Percentiles rank a stretch among this genome's conserved stretches.
Conservation (phyloP, 2,888 invertebrate genomes). For the Ectemnius cavifrons region DNA sequence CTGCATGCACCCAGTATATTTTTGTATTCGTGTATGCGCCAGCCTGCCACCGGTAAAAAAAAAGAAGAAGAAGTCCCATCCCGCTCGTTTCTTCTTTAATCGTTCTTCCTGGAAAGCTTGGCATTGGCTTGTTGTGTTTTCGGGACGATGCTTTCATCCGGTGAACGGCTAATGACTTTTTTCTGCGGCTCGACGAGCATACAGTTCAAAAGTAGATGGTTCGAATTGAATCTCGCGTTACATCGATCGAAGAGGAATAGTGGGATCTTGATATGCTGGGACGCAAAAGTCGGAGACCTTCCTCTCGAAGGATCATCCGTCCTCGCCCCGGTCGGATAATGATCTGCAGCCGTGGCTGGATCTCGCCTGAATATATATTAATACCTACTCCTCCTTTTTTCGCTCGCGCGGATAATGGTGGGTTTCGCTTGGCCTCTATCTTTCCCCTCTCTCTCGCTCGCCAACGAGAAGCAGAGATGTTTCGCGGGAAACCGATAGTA, state of each 20-base stretch:
- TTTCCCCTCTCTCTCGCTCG: no score
- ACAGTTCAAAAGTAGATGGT: no score
- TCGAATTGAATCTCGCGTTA: no score
- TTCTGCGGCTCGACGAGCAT: no score
- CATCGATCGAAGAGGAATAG: not conserved
- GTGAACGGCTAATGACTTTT: no score
- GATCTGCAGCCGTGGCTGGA: conserved; percentile 42
- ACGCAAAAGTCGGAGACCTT: not conserved
- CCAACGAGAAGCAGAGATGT: conserved; percentile 27
- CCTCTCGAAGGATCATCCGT: conserved; percentile 11
- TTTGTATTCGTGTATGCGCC: conserved; percentile 39
- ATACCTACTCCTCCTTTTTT: conserved; percentile 54
- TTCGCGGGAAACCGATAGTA: not conserved
- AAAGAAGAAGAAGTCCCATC: conserved; percentile 15
- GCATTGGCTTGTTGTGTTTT: conserved; percentile 7
- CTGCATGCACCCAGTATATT: conserved; percentile 42
- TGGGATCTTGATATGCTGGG: no score
- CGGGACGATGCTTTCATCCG: not conserved
- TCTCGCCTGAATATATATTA: conserved; percentile 63
- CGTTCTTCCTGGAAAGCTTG: conserved; percentile 43
- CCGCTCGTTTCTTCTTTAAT: conserved; percentile 44
- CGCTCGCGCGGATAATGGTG: conserved; percentile 53
- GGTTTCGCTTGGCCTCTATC: conserved; percentile 43
- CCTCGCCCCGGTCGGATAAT: conserved; percentile 44
- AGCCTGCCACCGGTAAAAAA: conserved; percentile 8